Evolutionary conservation across 2,888 invertebrate species (phyloP), one percentile per base, ranked within the genome.

Genomic region (Archips xylosteana): DNA sequence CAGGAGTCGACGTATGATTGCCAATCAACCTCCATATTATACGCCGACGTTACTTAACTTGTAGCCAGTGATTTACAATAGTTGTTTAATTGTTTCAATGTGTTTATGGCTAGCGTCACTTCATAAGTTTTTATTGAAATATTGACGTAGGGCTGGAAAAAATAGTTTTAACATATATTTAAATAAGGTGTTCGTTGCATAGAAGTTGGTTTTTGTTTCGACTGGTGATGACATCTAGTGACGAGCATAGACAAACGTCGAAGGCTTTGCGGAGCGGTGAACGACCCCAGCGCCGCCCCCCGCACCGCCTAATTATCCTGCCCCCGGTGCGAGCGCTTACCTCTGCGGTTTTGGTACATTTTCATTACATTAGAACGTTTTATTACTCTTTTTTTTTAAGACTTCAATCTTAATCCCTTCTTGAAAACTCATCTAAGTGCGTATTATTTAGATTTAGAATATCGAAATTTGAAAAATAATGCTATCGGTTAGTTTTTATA

Each of bases 241-340:
- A 74, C 60, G 70, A 81, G 82, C 78, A 83, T 82, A 81, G 85
- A 83, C 81, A 81, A 82, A 81, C 81, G 78, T 76, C 78, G 82
- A 10, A 87, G 87, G 83, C 85, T 86, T 82, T 82, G 82, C 84
- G 82, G 87, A 82, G 82, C 85, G 87, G 86, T 85, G 86, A 88
- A 82, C 83, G 81, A 83, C 84, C 87, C 83, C 82, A 81, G 81
- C 81, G 83, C 84, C 84, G 82, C 85, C 83, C 83, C 68, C 79
- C 76, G 61, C 77, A 75, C 79, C 80, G 78, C 83, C 87, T 90
- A 89, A 91, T 90, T 89, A 89, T 85, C 84, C 84, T 83, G 83
- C 80, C 79, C 80, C 83, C 78, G 72, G 71, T 76, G 78, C 77
- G 79, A 77, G 76, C 77, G 78, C 81, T 80, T 78, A 80, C 82